Percentiles rank a stretch among this genome's conserved stretches.
These are phyloP conservation scores for Prionailurus viverrinus DNA, from an alignment of 2,113 vertebrate genomes.

Conservation along the genomic window DNA sequence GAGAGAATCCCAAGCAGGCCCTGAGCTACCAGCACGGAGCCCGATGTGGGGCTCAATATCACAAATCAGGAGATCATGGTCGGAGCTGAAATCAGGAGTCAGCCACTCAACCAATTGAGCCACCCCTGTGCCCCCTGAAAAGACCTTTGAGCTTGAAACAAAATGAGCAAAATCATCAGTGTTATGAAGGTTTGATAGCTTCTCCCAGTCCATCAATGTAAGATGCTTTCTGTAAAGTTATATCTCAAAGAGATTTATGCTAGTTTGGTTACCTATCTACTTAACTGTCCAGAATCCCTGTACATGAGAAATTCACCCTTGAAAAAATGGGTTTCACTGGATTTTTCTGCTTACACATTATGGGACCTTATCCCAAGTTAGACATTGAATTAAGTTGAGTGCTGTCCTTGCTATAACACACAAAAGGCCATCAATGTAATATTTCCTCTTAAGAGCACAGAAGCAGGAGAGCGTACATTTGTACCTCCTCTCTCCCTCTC, in stretches of 20 bases:
- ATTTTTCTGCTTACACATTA: background rate
- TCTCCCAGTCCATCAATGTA: background rate
- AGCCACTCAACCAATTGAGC: too few relatives aligned
- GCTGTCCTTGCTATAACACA: background rate
- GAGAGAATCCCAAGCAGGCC: too few relatives aligned
- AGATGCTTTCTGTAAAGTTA: background rate
- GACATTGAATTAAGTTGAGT: background rate
- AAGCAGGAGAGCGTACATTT: rapidly evolving
- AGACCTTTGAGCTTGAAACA: background rate
- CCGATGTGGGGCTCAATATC: too few relatives aligned
- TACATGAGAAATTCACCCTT: background rate
- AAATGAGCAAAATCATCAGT: background rate
- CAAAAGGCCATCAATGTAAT: background rate
- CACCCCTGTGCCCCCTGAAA: background rate
- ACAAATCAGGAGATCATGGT: too few relatives aligned
- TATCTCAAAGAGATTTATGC: background rate
- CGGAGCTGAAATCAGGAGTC: too few relatives aligned
- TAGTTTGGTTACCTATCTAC: background rate
- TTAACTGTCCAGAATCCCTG: background rate
- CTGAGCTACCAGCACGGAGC: too few relatives aligned
- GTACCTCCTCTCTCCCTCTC: background rate
- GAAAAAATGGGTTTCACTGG: background rate
- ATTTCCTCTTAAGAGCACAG: background rate
- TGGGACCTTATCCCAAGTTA: too few relatives aligned
- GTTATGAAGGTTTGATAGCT: background rate